Base-by-base conservation (phyloP, 2,888 invertebrate genomes). In the Clistopyga incitator region DNA sequence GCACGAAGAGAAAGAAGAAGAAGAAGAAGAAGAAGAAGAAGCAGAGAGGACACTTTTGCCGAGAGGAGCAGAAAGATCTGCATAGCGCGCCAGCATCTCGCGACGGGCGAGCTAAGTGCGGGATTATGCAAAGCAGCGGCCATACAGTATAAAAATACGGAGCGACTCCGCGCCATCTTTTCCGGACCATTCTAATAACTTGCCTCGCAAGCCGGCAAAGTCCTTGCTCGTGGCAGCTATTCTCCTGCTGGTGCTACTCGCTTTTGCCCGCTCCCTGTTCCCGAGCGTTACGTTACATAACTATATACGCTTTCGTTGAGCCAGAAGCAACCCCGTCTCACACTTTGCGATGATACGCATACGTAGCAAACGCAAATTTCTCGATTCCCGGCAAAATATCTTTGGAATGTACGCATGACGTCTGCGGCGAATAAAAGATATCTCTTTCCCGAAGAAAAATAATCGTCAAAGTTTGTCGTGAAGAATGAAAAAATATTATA, bases 81-180 rank as follows among this genome's bases (percentile, higher is more conserved):
- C 90, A 91, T 91, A 92, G 91, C 90, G 88, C 76, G 86, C 82
- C 82, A 88, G 91, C 91, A 91, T 92, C 91, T 91, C 91, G 90
- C 91, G 91, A 91, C 91, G 92, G 91, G 90, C 92, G 92, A 92
- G 92, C 92, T 93, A 93, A 93, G 93, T 93, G 93, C 93, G 90
- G 92, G 93, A 93, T 93, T 93, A 93, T 93, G 93, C 92, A 93
- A 93, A 93, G 90, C 92, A 93, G 92, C 89, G 92, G 91, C 92
- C 93, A 92, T 93, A 93, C 92, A 93, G 92, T 93, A 93, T 93
- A 93, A 93, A 93, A 93, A 93, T 93, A 93, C 93, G 93, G 93
- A 93, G 92, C 92, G 91, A 92, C 93, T 93, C 93, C 88, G 90
- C 93, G 93, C 92, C 93, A 93, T 93, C 93, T 93, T 93, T 93